phyloP scores from a whole-genome alignment of 2,888 invertebrate species.

The Bhutanitis thaidina region DNA sequence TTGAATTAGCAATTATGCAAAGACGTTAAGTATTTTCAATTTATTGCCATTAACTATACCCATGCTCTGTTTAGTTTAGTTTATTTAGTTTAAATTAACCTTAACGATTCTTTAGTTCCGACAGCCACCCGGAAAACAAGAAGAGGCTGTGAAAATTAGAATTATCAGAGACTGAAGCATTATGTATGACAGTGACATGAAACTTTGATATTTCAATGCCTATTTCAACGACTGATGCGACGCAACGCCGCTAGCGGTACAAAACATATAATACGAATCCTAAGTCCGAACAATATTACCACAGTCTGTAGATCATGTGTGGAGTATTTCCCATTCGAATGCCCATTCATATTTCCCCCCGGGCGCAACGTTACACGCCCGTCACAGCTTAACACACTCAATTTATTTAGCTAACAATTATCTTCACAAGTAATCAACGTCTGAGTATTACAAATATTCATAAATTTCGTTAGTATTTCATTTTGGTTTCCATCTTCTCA shows the following conservation, averaged over 20 bases:
- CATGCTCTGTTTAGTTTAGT: too few species aligned
- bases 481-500: background rate
- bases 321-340: conserved; percentile 55
- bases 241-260: conserved; percentile 2
- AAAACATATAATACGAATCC: conserved; percentile 1
- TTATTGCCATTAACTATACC: too few species aligned
- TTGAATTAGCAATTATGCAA: too few species aligned
- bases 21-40: too few species aligned
- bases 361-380: conserved; percentile 45
- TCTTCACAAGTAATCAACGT: conserved; percentile 59
- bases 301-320: conserved; percentile 6
- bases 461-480: background rate
- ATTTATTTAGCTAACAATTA: conserved; percentile 74
- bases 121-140: too few species aligned
- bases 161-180: too few species aligned
- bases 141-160: too few species aligned
- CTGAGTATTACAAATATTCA: conserved; percentile 27
- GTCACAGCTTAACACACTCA: conserved; percentile 56
- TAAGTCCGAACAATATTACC: conserved; percentile 2
- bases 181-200: too few species aligned
- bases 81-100: too few species aligned
- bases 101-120: too few species aligned
- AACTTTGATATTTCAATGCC: background rate
- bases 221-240: background rate
- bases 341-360: conserved; percentile 45